These are phyloP conservation scores for Euura lappo DNA, from an alignment of 1,140 invertebrate species.

Conservation along the genomic window DNA sequence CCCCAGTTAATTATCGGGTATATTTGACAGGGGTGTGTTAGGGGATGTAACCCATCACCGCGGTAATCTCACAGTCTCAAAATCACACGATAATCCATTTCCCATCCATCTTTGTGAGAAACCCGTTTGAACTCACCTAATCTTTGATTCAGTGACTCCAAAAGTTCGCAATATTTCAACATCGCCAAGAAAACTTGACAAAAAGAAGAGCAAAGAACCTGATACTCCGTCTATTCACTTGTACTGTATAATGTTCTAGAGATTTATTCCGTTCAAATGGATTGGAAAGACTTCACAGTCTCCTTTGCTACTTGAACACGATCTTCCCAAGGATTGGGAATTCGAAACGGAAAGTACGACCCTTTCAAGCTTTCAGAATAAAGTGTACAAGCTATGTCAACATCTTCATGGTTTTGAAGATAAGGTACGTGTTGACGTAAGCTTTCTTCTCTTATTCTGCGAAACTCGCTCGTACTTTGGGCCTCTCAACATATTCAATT, in stretches of 20 bases:
- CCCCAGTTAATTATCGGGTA: not conserved
- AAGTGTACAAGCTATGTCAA: slow-evolving; percentile 3
- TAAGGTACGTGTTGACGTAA: not conserved
- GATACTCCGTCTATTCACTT: not conserved
- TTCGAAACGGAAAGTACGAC: not conserved
- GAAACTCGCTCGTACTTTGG: no score
- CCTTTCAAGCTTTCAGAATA: slow-evolving; percentile 1
- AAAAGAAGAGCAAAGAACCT: not conserved
- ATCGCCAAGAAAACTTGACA: no score
- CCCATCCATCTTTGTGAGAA: not conserved
- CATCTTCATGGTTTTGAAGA: slow-evolving; percentile 4
- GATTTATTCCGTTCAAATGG: not conserved
- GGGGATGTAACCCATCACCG: no score
- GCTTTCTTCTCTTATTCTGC: no score
- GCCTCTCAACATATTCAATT: no score
- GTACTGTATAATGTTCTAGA: not conserved
- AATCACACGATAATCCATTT: not conserved
- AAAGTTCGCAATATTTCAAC: not conserved
- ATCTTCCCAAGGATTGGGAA: not conserved
- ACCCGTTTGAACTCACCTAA: not conserved
- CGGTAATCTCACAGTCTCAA: not conserved
- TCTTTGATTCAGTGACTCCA: not conserved
- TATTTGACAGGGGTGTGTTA: no score
- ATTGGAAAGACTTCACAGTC: not conserved
- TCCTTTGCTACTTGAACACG: not conserved